Evolutionary conservation across 2,113 vertebrate genomes (phyloP), one percentile per base, ranked within the genome.

Genomic region (Phalacrocorax pelagicus): DNA sequence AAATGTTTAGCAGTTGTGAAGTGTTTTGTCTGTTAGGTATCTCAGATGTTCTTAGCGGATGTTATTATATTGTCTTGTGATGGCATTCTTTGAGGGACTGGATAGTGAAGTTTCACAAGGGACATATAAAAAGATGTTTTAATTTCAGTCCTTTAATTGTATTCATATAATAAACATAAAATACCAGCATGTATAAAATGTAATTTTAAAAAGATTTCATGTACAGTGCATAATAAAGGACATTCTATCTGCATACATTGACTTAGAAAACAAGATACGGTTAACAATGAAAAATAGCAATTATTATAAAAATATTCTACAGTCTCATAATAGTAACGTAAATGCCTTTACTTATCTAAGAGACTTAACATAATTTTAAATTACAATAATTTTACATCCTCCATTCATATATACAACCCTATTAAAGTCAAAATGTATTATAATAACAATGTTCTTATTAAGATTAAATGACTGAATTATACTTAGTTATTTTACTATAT

Each of bases 301-400:
- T 97, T 96, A 97, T 98, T 98, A 98, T 65, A 97, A 98, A 98
- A 97, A 97, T 97, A 98, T 87, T 97, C 93, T 98, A 97, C 91
- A 95, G 92, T 92, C 93, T 96, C 95, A 94, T 95, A 97, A 97
- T 86, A 97, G 88, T 47, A 96, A 96, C 97, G 95, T 96, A 97
- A 98, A 96, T 96, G 92, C 91, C 90, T 98, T 97, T 95, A 94
- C 92, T 96, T 87, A 96, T 97, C 95, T 98, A 97, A 96, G 88
- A 94, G 96, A 94, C 94, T 96, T 96, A 96, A 91, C 92, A 86
- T 97, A 97, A 98, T 97, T 97, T 97, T 97, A 98, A 98, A 97
- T 98, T 97, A 98, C 96, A 96, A 72, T 83, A 96, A 97, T 97
- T 96, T 96, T 98, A 97, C 67, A 94, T 95, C 72, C 49, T 91